Conservation (phyloP, 2,888 invertebrate genomes). For the Zeuzera pyrina region DNA sequence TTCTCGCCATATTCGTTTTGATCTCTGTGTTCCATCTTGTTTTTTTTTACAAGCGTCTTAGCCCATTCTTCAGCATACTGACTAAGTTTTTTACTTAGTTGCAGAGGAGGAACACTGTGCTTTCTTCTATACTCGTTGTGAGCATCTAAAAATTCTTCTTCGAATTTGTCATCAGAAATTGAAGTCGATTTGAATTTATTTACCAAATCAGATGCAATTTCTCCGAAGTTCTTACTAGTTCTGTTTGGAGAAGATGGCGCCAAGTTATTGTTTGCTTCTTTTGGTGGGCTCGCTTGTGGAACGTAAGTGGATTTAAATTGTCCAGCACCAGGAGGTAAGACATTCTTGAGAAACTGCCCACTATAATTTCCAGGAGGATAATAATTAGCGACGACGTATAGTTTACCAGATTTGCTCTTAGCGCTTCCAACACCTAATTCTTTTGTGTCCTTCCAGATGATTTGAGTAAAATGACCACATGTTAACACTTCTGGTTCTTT, state of each 20-base stretch:
- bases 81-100: constrained; percentile 76
- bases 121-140: constrained; percentile 81
- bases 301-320: constrained; percentile 36
- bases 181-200: constrained; percentile 45
- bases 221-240: constrained; percentile 44
- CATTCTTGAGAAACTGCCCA: constrained; percentile 79
- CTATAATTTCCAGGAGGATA: constrained; percentile 86
- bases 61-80: constrained; percentile 83
- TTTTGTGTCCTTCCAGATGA: constrained; percentile 84
- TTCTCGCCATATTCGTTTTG: constrained; percentile 89
- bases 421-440: constrained; percentile 85
- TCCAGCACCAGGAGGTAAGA: constrained; percentile 70
- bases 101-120: constrained; percentile 80
- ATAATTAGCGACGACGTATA: constrained; percentile 90
- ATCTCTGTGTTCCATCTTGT: constrained; percentile 80
- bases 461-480: constrained; percentile 82
- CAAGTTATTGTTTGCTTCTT: constrained; percentile 42
- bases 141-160: constrained; percentile 79
- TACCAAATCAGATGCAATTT: constrained; percentile 46
- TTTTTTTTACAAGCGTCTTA: constrained; percentile 74
- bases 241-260: constrained; percentile 35
- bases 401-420: constrained; percentile 81
- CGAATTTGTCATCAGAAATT: constrained; percentile 67
- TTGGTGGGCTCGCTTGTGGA: constrained; percentile 19
- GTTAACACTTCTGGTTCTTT: constrained; percentile 76